Percentiles rank a stretch among this genome's conserved stretches.
Conservation (phyloP, 2,888 invertebrate genomes). For the Drosophila diplacantha region DNA sequence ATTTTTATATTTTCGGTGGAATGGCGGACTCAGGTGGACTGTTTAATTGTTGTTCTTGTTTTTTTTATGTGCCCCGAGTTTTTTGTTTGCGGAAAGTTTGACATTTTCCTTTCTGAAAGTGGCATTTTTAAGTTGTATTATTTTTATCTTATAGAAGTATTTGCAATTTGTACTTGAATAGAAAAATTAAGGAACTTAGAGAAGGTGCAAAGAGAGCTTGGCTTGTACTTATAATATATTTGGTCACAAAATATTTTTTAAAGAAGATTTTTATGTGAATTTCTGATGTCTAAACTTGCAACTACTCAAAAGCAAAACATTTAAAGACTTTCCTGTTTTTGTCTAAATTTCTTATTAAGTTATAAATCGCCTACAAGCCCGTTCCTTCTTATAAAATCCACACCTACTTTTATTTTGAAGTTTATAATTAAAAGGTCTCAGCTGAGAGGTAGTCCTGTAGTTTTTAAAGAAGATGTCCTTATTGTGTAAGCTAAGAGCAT, state of each 20-base stretch:
- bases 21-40: conserved; percentile 18
- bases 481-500: conserved; percentile 11
- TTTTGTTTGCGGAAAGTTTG: conserved; percentile 17
- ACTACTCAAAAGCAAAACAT: no score
- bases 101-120: conserved; percentile 18
- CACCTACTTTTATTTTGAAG: neutral
- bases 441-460: neutral
- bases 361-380: neutral
- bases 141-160: neutral
- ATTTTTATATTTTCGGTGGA: conserved; percentile 25
- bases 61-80: conserved; percentile 1
- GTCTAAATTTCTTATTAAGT: no score
- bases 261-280: no score
- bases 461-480: neutral
- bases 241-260: neutral
- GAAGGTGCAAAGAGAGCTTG: neutral
- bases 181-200: neutral
- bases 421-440: neutral
- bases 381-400: neutral
- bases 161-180: neutral
- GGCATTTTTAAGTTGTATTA: neutral
- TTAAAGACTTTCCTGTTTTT: no score
- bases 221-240: neutral
- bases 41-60: conserved; percentile 12
- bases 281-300: no score